Base-by-base conservation (phyloP, 2,797 vertebrate species). In the Sebastes elongatus region DNA sequence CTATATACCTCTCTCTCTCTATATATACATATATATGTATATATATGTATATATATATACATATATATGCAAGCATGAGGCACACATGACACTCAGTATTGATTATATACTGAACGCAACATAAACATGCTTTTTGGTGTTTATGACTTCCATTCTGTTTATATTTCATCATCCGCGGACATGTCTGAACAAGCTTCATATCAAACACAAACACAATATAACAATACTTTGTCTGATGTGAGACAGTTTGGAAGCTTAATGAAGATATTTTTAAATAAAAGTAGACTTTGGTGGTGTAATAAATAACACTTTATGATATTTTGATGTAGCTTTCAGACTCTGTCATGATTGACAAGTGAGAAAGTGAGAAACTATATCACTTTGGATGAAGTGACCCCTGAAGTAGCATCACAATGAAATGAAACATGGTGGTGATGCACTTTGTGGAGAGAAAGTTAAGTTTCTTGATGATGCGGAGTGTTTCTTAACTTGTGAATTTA, bases 401-500 rank as follows among this genome's bases (percentile, higher is more conserved):
- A 25, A 28, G 46, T 46, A 11, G 20, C 46, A 22, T 75, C 38
- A 27, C 20, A 71, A 1, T 46, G 3, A 30, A 59, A 66, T 6
- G 13, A 80, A 72, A 62, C 16, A 49, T 22, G 22, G 46, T 16
- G 35, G 25, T 57, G 56, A 66, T 55, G 70, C 20, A 67, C 25
- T 76, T n/a, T n/a, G 10, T 46, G 6, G 64, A 28, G 22, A 22
- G 2, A 42, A 25, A 61, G 32, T 10, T 0, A 28, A 18, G 28
- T 30, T 32, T 33, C 55, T 8, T 3, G 4, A 1, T 71, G n/a
- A 69, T 62, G 32, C 38, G 10, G 46, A 2, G 10, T 30, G 27
- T 80, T 88, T 85, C 60, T 56, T 73, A 69, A 82, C 16, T 14
- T 1, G 22, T 61, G 68, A 78, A 13, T 85, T 88, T 74, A 68